phyloP scores from a whole-genome alignment of 2,888 invertebrate species.

The Portevinia maculata region DNA sequence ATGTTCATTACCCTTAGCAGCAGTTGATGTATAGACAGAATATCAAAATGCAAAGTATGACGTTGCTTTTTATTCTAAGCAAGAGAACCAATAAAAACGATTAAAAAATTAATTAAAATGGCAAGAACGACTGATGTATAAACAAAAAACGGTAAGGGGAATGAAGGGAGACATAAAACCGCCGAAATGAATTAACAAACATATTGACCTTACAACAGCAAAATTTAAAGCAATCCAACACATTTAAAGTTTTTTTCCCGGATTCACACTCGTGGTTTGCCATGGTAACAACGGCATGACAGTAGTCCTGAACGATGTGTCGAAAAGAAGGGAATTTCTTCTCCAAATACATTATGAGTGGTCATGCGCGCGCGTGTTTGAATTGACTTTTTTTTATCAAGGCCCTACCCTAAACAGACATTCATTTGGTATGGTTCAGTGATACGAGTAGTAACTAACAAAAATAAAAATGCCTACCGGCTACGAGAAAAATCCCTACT shows the following conservation, averaged over 20 bases:
- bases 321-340: background rate
- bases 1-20: background rate
- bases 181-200: conserved; percentile 16
- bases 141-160: background rate
- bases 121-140: background rate
- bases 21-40: no score
- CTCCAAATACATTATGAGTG: background rate
- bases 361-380: conserved; percentile 9
- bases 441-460: no score
- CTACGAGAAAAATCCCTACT: no score
- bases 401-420: conserved; percentile 52
- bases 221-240: conserved; percentile 9
- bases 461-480: no score
- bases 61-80: conserved; percentile 5
- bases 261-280: conserved; percentile 1
- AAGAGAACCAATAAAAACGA: conserved; percentile 22
- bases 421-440: conserved; percentile 50
- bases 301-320: background rate
- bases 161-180: background rate
- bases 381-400: background rate
- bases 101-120: conserved; percentile 34
- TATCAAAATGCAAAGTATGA: no score
- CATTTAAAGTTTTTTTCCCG: conserved; percentile 12
- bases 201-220: conserved; percentile 15
- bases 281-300: background rate